These are phyloP conservation scores for Tinamus major DNA, from an alignment of 2,797 vertebrate species.

Conservation along the genomic window DNA sequence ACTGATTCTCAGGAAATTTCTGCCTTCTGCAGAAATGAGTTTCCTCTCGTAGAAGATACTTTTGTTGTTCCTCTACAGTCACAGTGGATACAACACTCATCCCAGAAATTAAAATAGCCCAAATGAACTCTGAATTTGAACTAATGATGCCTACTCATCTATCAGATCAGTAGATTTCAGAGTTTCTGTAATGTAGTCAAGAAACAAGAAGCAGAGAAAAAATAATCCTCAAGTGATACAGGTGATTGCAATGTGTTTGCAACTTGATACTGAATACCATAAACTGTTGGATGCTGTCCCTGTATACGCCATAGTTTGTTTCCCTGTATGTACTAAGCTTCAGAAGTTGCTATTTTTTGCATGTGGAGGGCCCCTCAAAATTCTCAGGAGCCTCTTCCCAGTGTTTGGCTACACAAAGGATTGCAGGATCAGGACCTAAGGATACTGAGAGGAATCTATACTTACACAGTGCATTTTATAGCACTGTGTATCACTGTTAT, in stretches of 20 bases:
- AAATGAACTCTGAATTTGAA: background rate
- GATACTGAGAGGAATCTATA: background rate
- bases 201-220: background rate
- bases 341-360: background rate
- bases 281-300: background rate
- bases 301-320: background rate
- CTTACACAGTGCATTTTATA: background rate
- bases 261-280: background rate
- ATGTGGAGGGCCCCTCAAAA: background rate
- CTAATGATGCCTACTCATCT: background rate
- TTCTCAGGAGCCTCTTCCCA: background rate
- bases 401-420: background rate
- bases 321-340: rapidly evolving
- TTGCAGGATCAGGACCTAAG: background rate
- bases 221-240: background rate
- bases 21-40: background rate
- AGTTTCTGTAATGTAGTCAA: background rate
- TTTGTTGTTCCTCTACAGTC: background rate
- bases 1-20: background rate
- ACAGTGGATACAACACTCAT: background rate
- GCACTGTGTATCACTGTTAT: background rate
- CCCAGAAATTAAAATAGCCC: background rate
- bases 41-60: background rate
- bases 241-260: background rate
- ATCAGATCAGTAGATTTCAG: background rate